Evolutionary conservation across 2,113 vertebrate species (phyloP), one percentile per base, ranked within the genome.

Genomic region (Pampusana beccarii): DNA sequence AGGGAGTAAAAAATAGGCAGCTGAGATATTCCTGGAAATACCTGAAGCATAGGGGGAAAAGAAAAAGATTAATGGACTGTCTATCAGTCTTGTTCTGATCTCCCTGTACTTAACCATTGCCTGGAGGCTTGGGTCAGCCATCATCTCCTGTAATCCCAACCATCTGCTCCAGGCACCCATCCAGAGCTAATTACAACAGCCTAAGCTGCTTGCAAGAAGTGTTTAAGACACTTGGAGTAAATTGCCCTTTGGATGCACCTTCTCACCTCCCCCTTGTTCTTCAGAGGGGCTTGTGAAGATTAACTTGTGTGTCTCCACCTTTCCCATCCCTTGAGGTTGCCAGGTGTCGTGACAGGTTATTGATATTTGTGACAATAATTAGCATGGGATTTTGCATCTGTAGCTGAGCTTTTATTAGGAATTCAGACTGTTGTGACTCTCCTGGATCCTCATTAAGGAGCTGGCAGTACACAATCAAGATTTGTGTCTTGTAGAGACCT

Each of bases 271-370:
- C 16, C 34, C 20, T 65, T 36, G 48, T 7, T 56, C 48, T 73
- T 38, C 36, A 51, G 40, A 56, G 33, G 24, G 40, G 21, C 48
- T 50, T 65, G 26, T 12, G 71, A 67, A 19, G 51, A 38, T 4
- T 6, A 51, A n/a, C 33, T 34, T 2, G 13, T 16, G 33, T 3
- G 0, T 38, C 61, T 46, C 64, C 13, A 2, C 19, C 8, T 18
- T 17, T 33, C 19, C 51, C n/a, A 26, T 25, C 88, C 48, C 53
- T 15, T 6, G 33, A 72, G 71, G 65, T 33, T 78, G 21, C 46
- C 31, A 13, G 19, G 75, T 4, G 46, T 21, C 13, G 26, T 12
- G 9, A 29, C 9, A 16, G 19, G 31, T 56, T 56, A 34, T 44
- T 18, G 31, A 18, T 16, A 23, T 20, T 25, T 28, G 44, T 33